phyloP scores from a whole-genome alignment of 2,888 invertebrate species.

The Dasysyrphus albostriatus region DNA sequence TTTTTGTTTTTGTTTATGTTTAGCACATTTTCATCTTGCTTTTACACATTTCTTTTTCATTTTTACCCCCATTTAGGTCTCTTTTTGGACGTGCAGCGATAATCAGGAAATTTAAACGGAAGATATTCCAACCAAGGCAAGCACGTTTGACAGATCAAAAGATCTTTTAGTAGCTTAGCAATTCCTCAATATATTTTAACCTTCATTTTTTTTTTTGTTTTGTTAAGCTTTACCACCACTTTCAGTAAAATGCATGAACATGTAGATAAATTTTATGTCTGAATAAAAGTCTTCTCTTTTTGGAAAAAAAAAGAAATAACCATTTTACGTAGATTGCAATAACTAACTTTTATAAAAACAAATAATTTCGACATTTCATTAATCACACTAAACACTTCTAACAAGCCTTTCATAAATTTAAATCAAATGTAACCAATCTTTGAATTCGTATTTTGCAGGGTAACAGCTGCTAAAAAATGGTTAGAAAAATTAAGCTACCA shows the following conservation, averaged over 20 bases:
- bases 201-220: background rate
- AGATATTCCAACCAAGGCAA: conserved; percentile 54
- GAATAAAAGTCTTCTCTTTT: background rate
- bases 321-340: background rate
- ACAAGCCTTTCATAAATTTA: background rate
- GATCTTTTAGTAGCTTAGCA: background rate
- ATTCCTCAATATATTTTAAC: background rate
- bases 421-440: background rate
- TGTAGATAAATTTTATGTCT: background rate
- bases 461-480: background rate
- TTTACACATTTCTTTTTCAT: conserved; percentile 40
- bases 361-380: background rate
- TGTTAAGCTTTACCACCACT: background rate
- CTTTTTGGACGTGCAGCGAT: conserved; percentile 39
- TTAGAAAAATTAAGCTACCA: conserved; percentile 58
- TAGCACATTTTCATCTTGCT: conserved; percentile 22
- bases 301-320: background rate
- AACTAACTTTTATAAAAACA: background rate
- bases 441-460: background rate
- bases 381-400: background rate
- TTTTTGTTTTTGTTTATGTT: background rate
- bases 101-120: conserved; percentile 39
- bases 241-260: background rate
- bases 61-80: conserved; percentile 41
- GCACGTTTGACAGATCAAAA: conserved; percentile 18